Evolutionary conservation across 2,888 invertebrate genomes (phyloP), one percentile per base, ranked within the genome.

Genomic region (Lasioglossum vierecki): DNA sequence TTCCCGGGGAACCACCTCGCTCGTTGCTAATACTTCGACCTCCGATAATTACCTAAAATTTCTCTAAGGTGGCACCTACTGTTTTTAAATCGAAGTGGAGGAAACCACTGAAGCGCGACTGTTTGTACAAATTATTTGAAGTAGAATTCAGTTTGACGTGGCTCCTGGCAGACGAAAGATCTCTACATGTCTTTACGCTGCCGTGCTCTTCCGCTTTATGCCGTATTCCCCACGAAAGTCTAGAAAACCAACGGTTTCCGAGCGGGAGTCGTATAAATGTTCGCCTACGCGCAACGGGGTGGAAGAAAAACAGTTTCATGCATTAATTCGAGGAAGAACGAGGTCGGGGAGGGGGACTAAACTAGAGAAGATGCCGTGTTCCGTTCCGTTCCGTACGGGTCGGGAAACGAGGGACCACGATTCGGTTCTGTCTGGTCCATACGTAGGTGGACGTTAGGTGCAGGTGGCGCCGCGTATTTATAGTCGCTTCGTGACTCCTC

Each of bases 391-490:
- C 79, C 63, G 82, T 72, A 86, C 83, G 68, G 82, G 73, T 83
- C 83, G 77, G n/a, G 79, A 73, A 83, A 83, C 88, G 85, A 87
- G 82, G 79, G 76, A 79, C 81, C 75, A 81, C 82, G 85, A 72
- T 74, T 87, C 83, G 88, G 90, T 91, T 91, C 90, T 91, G 93
- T 91, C 93, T 91, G 92, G 89, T 91, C 90, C 49, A 68, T 92
- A 90, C 83, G 90, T 89, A 86, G 92, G 90, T 93, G 94, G 91
- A 93, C 93, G 94, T 93, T 93, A 93, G 92, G 86, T 92, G 93
- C 94, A 94, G 93, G 92, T 94, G 94, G 93, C 87, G 92, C 93
- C 83, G 80, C 89, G 91, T 94, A 94, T 94, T 94, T 94, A 94
- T 93, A 92, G 94, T 91, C 91, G 88, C 89, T 91, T 89, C 94